Evolutionary conservation across 2,797 vertebrate species (phyloP), one percentile per base, ranked within the genome.

Genomic region (Miichthys miiuy): DNA sequence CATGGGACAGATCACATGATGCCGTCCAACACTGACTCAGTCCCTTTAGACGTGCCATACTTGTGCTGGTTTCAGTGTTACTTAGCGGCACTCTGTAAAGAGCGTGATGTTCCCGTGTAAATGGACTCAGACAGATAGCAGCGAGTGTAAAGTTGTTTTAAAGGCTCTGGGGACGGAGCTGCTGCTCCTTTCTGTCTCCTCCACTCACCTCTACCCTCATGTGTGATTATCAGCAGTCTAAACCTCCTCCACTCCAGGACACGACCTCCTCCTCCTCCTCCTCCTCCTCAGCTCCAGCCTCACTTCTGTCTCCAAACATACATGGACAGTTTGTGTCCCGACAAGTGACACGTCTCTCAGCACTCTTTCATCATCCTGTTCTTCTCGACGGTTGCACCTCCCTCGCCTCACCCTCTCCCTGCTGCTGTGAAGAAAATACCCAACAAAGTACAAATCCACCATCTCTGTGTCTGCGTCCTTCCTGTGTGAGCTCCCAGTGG

Each of bases 121-220:
- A 88, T 81, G 76, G 81, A 82, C 61, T 77, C 72, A 46, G 72
- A 71, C 75, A 65, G 67, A 16, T 4, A 72, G 69, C 75, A 54
- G 72, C 1, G 6, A 6, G 76, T 68, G 79, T 73, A 48, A 82
- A 61, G 56, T 50, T 75, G 74, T 75, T 75, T 68, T 52, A 55
- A 20, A 72, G 68, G 17, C 66, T 79, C 75, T 0, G 47, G 78
- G 64, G 80, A 81, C 42, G 2, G 57, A 67, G 51, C 30, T 18
- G 76, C 21, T 1, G 17, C 54, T 68, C 17, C 48, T 47, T 5
- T 58, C 68, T 16, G 56, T 56, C 68, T 68, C 58, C 64, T 51
- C 12, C 44, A n/a, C 13, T 25, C 67, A 30, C 8, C 44, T 14
- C 50, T 38, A 60, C 77, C 46, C 38, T 30, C 34, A 38, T 23